Evolutionary conservation across 2,888 invertebrate genomes (phyloP), one percentile per base, ranked within the genome.

Genomic region (Blastobasis adustella): DNA sequence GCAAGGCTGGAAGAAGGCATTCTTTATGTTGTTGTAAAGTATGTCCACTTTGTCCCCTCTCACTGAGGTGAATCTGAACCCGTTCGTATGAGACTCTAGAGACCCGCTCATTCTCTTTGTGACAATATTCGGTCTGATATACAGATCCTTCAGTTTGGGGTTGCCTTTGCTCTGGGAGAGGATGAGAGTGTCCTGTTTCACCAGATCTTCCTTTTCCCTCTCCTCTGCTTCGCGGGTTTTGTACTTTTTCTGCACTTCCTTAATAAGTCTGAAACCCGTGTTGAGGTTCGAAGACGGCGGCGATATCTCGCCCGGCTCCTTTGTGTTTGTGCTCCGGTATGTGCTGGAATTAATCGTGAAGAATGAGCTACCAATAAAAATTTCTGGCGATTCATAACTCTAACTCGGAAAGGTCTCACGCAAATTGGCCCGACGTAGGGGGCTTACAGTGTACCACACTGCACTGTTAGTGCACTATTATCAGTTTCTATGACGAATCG

Each of bases 1-100:
- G 73, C 99, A 99, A 0, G 98, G 98, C 89, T 98, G 98, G 89
- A 99, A 99, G 90, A 99, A 98, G 6, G 99, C 98, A 77, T 99
- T 98, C 79, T 98, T 98, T 63, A 99, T 99, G 82, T 99, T 99
- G 88, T 99, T 99, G 82, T 99, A 99, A 50, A 99, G 88, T 66
- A 99, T 99, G 72, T 99, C 99, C 6, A 99, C 98, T 90, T 99
- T 99, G 74, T 99, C 99, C 5, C 99, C 99, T 67, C 99, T 92
- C n/a, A 99, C 97, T 0, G 99, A 99, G 0, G 98, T 99, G 75
- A 99, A 99, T 42, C 98, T 91, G 72, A 97, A 97, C 8, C 99
- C 99, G 72, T 99, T 99, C 0, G 94, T 92, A 71, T 99, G 99
- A 0, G 99, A 96, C 82, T 99, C 99, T 56, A 99, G 84, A 3